phyloP scores from a whole-genome alignment of 2,797 vertebrate species.

The Cryptoblepharus egeriae region DNA sequence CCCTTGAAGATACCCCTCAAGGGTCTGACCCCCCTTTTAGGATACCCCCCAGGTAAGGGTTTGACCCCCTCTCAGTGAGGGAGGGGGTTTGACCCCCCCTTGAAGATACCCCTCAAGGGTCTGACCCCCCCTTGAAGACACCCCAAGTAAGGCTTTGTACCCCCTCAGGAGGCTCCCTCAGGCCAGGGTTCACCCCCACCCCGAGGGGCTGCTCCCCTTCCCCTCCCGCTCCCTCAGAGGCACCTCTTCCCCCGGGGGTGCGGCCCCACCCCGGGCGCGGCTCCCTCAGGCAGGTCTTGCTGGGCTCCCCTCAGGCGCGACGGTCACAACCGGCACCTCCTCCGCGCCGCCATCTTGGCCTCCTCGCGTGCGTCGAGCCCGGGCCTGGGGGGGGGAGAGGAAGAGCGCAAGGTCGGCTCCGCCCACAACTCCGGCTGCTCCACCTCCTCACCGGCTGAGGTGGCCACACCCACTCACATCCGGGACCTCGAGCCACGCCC shows the following conservation, averaged over 20 bases:
- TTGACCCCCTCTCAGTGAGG: conserved; percentile 26
- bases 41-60: not conserved
- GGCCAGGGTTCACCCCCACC: not conserved
- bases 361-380: conserved; percentile 66
- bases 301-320: not conserved
- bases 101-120: not conserved
- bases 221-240: no score
- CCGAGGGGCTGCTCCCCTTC: not conserved
- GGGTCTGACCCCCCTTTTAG: not conserved
- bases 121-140: not conserved
- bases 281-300: not conserved
- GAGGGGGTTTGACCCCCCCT: no score
- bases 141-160: not conserved
- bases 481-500: conserved; percentile 3
- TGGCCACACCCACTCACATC: conserved; percentile 5
- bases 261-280: not conserved
- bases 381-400: conserved; percentile 10
- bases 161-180: not conserved
- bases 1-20: no score
- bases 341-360: conserved; percentile 71
- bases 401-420: not conserved
- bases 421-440: no score
- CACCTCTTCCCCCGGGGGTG: no score
- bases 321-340: conserved; percentile 61
- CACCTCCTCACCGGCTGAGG: conserved; percentile 26